A percentile compares a stretch with the other conserved stretches of the same genome.
phyloP scores from a whole-genome alignment of 1,140 invertebrate genomes.

The Magallana angulata region DNA sequence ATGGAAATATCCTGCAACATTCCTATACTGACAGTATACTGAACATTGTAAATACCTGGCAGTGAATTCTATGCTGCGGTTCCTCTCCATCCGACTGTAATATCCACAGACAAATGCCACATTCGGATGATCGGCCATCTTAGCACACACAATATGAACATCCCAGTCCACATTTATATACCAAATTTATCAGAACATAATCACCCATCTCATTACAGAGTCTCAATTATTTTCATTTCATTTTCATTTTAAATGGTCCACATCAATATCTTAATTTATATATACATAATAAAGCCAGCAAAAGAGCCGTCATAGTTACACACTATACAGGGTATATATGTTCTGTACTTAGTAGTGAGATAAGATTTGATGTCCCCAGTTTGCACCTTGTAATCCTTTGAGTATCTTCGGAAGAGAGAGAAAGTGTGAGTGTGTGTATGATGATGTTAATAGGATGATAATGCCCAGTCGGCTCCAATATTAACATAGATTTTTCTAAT shows the following conservation, averaged over 20 bases:
- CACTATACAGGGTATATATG: no score
- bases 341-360: no score
- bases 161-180: not conserved
- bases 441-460: conserved; percentile 24
- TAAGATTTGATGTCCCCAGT: not conserved
- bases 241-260: conserved; percentile 29
- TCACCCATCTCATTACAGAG: not conserved
- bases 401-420: not conserved
- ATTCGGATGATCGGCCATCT: not conserved
- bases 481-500: conserved; percentile 20
- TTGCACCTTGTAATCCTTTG: not conserved
- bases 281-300: not conserved
- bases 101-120: not conserved
- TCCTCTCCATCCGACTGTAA: no score
- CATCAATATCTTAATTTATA: conserved; percentile 11
- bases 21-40: no score
- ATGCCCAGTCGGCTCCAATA: not conserved
- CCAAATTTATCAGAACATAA: conserved; percentile 4
- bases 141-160: not conserved
- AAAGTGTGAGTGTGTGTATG: not conserved
- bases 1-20: no score
- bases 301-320: no score
- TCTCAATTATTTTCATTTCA: conserved; percentile 14
- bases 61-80: no score
- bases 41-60: no score